Evolutionary conservation across 2,113 vertebrate genomes (phyloP).

Genomic region (Dicerorhinus sumatrensis): DNA sequence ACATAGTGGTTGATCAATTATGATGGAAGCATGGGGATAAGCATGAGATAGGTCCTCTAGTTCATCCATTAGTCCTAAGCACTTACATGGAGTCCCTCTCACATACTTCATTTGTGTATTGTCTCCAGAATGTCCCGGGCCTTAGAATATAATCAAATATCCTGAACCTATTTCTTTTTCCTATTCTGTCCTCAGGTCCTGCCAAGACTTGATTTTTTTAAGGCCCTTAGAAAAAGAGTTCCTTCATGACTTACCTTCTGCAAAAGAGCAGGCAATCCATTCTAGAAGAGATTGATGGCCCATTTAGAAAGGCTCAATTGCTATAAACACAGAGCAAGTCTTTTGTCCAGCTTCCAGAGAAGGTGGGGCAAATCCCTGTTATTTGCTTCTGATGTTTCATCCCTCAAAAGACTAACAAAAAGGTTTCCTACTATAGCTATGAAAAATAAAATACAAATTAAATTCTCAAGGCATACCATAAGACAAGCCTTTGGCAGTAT

Average conservation of each 20-base stretch:
- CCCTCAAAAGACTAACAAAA: constrained; percentile 19
- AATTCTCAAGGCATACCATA: not conserved
- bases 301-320: not conserved
- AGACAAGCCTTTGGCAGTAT: not conserved
- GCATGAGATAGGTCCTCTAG: not conserved
- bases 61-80: not conserved
- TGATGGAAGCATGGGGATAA: not conserved
- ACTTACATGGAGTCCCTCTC: not conserved
- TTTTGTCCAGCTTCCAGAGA: not conserved
- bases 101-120: not conserved
- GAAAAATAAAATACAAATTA: constrained; percentile 44
- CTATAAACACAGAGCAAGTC: not conserved
- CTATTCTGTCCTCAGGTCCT: not conserved
- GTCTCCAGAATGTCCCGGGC: not conserved
- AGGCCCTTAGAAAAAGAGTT: not conserved
- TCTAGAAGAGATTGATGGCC: not conserved
- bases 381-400: not conserved
- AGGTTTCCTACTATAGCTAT: not conserved
- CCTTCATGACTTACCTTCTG: not conserved
- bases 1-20: not conserved
- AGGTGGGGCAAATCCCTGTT: not conserved
- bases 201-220: not conserved
- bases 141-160: not conserved
- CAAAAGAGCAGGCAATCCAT: not conserved
- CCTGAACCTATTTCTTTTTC: not conserved